phyloP scores from a whole-genome alignment of 2,888 invertebrate species.

The Zaprionus bogoriensis region DNA sequence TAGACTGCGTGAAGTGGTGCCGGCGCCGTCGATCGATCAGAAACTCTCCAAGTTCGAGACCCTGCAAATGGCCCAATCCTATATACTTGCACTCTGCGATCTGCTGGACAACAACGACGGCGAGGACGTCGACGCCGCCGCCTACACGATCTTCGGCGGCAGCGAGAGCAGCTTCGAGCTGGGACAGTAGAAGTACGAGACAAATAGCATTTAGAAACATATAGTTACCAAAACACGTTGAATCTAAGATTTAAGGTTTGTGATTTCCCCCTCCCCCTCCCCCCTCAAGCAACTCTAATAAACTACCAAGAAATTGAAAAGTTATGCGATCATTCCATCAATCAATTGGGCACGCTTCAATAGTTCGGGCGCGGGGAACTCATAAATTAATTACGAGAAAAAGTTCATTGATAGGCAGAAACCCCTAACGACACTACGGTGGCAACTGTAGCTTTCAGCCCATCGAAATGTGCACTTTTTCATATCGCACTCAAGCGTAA shows the following conservation, averaged over 20 bases:
- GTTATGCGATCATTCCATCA: neutral
- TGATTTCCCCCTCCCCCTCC: conserved; percentile 52
- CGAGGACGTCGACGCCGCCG: conserved; percentile 56
- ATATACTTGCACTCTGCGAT: conserved; percentile 88
- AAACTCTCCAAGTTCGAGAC: conserved; percentile 91
- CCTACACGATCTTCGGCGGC: conserved; percentile 53
- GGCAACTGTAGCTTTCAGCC: neutral
- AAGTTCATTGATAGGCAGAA: conserved; percentile 53
- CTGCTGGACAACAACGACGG: conserved; percentile 83
- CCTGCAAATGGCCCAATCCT: conserved; percentile 91
- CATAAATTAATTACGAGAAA: conserved; percentile 67
- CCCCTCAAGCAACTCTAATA: conserved; percentile 35
- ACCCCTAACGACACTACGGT: conserved; percentile 17
- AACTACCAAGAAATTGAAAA: conserved; percentile 15
- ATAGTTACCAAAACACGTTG: conserved; percentile 7
- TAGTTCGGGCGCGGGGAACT: conserved; percentile 10
- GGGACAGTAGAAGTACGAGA: neutral
- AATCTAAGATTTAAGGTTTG: conserved; percentile 57
- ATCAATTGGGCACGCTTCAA: conserved; percentile 41
- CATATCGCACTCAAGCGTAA: conserved; percentile 41
- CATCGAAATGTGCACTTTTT: neutral
- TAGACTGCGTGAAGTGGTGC: conserved; percentile 88
- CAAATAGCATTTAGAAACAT: neutral
- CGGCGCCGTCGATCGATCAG: conserved; percentile 88
- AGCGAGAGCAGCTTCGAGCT: conserved; percentile 49